Evolutionary conservation across 2,888 invertebrate species (phyloP).

Genomic region (Amphipoea oculea): DNA sequence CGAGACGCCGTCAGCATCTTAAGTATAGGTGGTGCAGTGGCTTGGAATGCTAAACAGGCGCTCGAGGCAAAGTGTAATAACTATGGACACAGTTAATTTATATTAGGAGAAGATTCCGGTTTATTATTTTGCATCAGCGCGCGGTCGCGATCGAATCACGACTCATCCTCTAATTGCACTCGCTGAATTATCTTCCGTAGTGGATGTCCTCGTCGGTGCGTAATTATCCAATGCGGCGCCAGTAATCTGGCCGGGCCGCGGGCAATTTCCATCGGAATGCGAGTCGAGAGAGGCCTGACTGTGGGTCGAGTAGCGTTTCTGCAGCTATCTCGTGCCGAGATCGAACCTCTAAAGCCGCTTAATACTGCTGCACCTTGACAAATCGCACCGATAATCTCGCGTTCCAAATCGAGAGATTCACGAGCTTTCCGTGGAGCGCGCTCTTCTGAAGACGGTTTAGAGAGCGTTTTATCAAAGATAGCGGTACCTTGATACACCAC

Average conservation of each 20-base stretch:
- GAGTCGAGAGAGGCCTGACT: constrained; percentile 75
- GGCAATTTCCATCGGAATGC: constrained; percentile 85
- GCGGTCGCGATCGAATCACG: constrained; percentile 78
- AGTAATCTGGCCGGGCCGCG: constrained; percentile 79
- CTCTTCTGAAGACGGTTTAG: constrained; percentile 62
- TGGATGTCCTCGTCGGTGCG: constrained; percentile 84
- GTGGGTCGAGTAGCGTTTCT: constrained; percentile 84
- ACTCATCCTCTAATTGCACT: constrained; percentile 84
- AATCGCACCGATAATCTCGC: constrained; percentile 77
- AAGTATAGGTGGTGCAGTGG: constrained; percentile 69
- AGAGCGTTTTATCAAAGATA: constrained; percentile 67
- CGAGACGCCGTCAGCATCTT: constrained; percentile 70
- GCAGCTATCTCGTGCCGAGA: constrained; percentile 76
- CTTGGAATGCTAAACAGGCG: constrained; percentile 77
- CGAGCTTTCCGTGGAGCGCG: constrained; percentile 62
- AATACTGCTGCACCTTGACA: constrained; percentile 76
- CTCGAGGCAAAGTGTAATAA: constrained; percentile 75
- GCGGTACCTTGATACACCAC: constrained; percentile 65
- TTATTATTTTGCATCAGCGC: constrained; percentile 74
- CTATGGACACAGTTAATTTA: constrained; percentile 77
- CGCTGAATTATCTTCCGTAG: constrained; percentile 86
- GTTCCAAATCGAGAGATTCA: constrained; percentile 69
- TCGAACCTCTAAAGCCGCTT: constrained; percentile 72
- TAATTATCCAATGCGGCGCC: constrained; percentile 87
- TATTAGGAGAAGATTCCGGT: constrained; percentile 71